Base-by-base conservation (phyloP, 2,888 invertebrate species). In the Escarpia spicata region DNA sequence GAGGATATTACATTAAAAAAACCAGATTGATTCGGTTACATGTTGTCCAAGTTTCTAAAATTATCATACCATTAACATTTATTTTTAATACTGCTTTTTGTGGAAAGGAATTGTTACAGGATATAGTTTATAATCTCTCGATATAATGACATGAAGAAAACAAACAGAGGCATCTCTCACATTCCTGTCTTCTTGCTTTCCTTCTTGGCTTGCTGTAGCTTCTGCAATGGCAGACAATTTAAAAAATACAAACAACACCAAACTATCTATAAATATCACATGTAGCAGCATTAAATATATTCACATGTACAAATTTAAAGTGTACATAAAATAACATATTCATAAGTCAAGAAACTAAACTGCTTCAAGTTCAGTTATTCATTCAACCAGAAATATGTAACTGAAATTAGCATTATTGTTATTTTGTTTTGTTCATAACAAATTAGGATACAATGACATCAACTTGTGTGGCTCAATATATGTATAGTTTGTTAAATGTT, bases 261-360 rank as follows among this genome's bases (percentile, higher is more conserved):
- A 75, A 75, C 75, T 75, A 75, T 26, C 26, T n/a, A 26, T 75
- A 91, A 3, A 10, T 60, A 10, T n/a, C 4, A 26, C 52, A 6
- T 37, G 37, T 45, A 91, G 37, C 52, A 44, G 52, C 44, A 91
- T 15, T 37, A 91, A 37, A 92, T 75, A n/a, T n/a, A 3, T 75
- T 75, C 75, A 75, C 75, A 31, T 10, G 12, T 43, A 52, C 43
- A 43, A n/a, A 90, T 91, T 93, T 92, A 89, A 92, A 89, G 31
- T 89, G 26, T 31, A 26, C 37, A 58, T 43, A 10, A 45, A 45
- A 15, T 37, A 2, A 44, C 44, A 10, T 6, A 15, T 37, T 89
- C n/a, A 6, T 75, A 75, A 75, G 19, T n/a, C 75, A 75, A 75
- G 75, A 75, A 75, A 75, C 26, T 3, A 19, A 19, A 19, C 60